Percentiles rank a stretch among this genome's conserved stretches.
Evolutionary conservation across 1,140 invertebrate species (phyloP).

Genomic region (Diorhabda sublineata): DNA sequence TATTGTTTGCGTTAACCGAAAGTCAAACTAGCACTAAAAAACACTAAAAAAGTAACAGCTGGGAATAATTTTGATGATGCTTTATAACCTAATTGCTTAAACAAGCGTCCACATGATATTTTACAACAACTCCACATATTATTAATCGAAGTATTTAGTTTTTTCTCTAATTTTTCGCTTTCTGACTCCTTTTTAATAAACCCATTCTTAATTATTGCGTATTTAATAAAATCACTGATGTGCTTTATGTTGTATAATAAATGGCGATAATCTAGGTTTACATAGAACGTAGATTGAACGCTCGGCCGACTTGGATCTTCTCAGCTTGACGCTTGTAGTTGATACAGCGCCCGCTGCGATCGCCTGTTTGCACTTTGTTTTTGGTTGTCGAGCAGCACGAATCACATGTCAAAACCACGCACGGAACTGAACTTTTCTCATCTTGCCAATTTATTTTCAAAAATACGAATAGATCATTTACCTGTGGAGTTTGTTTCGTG

Average conservation of each 20-base stretch:
- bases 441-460: conserved; percentile 12
- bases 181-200: no score
- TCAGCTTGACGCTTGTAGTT: conserved; percentile 20
- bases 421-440: neutral
- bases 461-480: neutral
- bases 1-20: no score
- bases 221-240: no score
- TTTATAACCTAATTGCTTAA: no score
- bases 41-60: no score
- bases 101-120: no score
- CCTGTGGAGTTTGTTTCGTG: neutral
- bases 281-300: conserved; percentile 15
- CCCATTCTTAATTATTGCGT: no score
- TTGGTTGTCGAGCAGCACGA: conserved; percentile 1
- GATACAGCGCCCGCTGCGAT: conserved; percentile 13
- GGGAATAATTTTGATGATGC: no score
- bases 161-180: no score
- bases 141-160: no score
- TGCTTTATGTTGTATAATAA: neutral
- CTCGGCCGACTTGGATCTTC: conserved; percentile 20
- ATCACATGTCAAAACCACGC: conserved; percentile 5
- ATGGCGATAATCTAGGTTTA: conserved; percentile 17
- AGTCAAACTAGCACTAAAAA: no score
- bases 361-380: conserved; percentile 18
- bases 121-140: no score